These are phyloP conservation scores for Gavia stellata DNA, from an alignment of 2,113 vertebrate genomes.

Conservation along the genomic window DNA sequence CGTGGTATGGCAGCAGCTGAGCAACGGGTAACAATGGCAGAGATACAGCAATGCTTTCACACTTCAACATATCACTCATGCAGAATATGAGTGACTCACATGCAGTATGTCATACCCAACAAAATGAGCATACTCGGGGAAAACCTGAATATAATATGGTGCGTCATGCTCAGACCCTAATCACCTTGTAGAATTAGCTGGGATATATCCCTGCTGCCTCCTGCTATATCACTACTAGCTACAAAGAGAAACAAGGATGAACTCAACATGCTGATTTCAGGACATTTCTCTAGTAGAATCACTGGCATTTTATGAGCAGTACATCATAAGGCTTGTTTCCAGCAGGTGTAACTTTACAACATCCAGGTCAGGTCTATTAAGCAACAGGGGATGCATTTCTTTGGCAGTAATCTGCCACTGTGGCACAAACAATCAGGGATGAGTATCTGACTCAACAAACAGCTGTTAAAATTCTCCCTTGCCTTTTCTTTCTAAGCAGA, in stretches of 20 bases:
- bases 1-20: slow-evolving; percentile 47
- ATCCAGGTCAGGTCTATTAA: slow-evolving; percentile 58
- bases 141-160: background rate
- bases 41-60: slow-evolving; percentile 56
- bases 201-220: background rate
- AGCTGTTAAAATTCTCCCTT: slow-evolving; percentile 45
- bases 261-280: slow-evolving; percentile 16
- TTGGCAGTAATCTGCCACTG: slow-evolving; percentile 47
- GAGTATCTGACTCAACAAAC: slow-evolving; percentile 61
- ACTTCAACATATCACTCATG: slow-evolving; percentile 61
- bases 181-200: background rate
- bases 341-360: slow-evolving; percentile 49
- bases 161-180: background rate
- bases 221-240: background rate
- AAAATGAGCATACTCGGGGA: background rate
- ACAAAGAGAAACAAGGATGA: background rate
- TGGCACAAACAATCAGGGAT: slow-evolving; percentile 44
- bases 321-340: slow-evolving; percentile 46
- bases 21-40: slow-evolving; percentile 47
- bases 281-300: slow-evolving; percentile 15
- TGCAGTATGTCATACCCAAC: slow-evolving; percentile 40
- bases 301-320: slow-evolving; percentile 30
- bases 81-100: slow-evolving; percentile 51
- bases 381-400: slow-evolving; percentile 54
- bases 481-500: slow-evolving; percentile 38